Evolutionary conservation across 2,888 invertebrate species (phyloP).

Genomic region (Chaetogeoica ovagalla): DNA sequence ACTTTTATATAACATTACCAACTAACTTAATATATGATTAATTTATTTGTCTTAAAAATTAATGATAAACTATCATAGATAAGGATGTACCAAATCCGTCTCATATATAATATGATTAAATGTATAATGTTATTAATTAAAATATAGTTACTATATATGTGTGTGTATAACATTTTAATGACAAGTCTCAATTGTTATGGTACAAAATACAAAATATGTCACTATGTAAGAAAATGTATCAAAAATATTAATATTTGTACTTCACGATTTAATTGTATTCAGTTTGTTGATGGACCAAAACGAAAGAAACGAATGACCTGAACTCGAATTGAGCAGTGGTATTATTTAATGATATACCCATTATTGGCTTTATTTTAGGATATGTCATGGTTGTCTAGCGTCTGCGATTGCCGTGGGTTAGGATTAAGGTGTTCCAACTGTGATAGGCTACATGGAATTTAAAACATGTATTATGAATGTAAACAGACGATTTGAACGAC

Average conservation of each 20-base stretch:
- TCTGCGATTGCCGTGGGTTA: slow-evolving; percentile 40
- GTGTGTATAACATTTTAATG: slow-evolving; percentile 12
- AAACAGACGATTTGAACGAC: slow-evolving; percentile 36
- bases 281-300: slow-evolving; percentile 48
- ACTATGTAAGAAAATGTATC: slow-evolving; percentile 21
- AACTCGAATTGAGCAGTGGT: slow-evolving; percentile 44
- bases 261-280: slow-evolving; percentile 33
- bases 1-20: slow-evolving; percentile 36
- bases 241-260: slow-evolving; percentile 15
- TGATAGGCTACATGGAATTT: slow-evolving; percentile 49
- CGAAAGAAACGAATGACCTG: slow-evolving; percentile 50
- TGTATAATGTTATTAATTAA: not conserved
- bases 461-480: slow-evolving; percentile 36
- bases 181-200: slow-evolving; percentile 27
- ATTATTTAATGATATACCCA: slow-evolving; percentile 25
- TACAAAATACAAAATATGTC: slow-evolving; percentile 25
- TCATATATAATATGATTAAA: not conserved
- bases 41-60: slow-evolving; percentile 22
- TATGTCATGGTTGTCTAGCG: slow-evolving; percentile 20
- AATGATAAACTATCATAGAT: slow-evolving; percentile 10
- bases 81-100: slow-evolving; percentile 31
- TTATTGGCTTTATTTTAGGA: slow-evolving; percentile 29
- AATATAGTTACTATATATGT: slow-evolving; percentile 8
- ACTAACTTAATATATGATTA: slow-evolving; percentile 31
- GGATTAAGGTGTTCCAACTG: slow-evolving; percentile 49